Conservation (phyloP, 2,113 vertebrate species). For the Tachysurus fulvidraco region DNA sequence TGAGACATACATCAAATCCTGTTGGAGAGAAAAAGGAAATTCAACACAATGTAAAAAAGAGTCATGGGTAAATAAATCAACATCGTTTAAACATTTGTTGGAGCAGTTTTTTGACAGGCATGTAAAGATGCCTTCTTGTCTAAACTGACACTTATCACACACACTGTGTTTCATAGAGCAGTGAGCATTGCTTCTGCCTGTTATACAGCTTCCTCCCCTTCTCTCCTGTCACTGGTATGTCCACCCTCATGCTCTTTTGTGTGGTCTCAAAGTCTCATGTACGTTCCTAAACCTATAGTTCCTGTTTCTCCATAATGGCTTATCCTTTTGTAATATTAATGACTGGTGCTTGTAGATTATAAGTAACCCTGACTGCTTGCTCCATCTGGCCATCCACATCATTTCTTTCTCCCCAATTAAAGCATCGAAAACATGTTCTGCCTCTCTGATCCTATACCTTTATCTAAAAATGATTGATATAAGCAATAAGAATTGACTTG, state of each 20-base stretch:
- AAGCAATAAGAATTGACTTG: slow-evolving; percentile 43
- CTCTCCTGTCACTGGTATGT: background rate
- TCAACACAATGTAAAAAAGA: background rate
- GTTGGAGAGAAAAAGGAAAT: background rate
- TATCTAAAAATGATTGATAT: background rate
- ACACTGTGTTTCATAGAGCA: background rate
- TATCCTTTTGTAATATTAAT: background rate
- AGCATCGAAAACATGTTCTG: background rate
- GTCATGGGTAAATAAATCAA: background rate
- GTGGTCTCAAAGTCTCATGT: background rate
- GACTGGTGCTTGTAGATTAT: background rate
- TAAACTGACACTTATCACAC: too few species aligned
- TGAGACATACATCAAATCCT: slow-evolving; percentile 77
- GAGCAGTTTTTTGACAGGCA: background rate
- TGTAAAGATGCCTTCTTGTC: background rate
- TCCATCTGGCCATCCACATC: background rate
- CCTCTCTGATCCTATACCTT: background rate
- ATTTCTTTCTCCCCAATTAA: background rate
- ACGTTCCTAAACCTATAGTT: background rate
- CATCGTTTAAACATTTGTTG: background rate
- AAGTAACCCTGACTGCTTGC: background rate
- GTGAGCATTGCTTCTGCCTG: background rate
- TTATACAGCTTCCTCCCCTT: background rate
- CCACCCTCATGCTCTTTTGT: background rate
- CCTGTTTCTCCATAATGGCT: background rate